Conservation (phyloP, 2,797 vertebrate genomes). For the Siniperca scherzeri region DNA sequence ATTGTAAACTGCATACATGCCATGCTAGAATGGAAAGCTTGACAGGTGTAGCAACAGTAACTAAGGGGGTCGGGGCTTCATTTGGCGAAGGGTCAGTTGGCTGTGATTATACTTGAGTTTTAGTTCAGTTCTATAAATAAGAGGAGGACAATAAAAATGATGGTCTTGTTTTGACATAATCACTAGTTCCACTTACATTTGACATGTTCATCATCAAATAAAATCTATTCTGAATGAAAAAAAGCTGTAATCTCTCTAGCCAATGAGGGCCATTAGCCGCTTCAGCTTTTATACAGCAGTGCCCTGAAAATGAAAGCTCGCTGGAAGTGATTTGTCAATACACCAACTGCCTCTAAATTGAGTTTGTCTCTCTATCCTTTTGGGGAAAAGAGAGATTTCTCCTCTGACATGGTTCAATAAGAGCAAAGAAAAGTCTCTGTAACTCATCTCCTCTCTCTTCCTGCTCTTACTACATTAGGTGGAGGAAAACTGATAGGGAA, state of each 20-base stretch:
- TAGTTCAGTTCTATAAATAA: background rate
- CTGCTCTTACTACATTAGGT: background rate
- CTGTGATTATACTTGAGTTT: background rate
- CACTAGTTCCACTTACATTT: conserved; percentile 34
- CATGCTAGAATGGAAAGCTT: background rate
- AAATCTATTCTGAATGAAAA: conserved; percentile 42
- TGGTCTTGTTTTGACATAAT: conserved; percentile 12
- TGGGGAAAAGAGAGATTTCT: conserved; percentile 49
- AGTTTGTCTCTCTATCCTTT: conserved; percentile 63
- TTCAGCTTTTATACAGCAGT: conserved; percentile 27
- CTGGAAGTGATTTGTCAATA: conserved; percentile 61
- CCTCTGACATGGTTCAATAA: conserved; percentile 52
- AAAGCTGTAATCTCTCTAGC: conserved; percentile 42
- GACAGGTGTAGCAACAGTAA: background rate
- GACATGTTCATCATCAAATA: conserved; percentile 35
- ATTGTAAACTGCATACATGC: background rate
- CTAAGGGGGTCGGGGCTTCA: background rate
- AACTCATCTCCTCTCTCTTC: conserved; percentile 19
- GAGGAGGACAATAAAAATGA: conserved; percentile 3
- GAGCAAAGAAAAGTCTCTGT: conserved; percentile 43
- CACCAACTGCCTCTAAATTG: conserved; percentile 58
- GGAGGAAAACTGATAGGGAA: conserved; percentile 7
- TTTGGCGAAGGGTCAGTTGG: background rate
- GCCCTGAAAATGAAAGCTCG: conserved; percentile 38
- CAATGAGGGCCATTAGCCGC: conserved; percentile 37